Evolutionary conservation across 2,888 invertebrate genomes (phyloP).

Genomic region (Thereva unica): DNA sequence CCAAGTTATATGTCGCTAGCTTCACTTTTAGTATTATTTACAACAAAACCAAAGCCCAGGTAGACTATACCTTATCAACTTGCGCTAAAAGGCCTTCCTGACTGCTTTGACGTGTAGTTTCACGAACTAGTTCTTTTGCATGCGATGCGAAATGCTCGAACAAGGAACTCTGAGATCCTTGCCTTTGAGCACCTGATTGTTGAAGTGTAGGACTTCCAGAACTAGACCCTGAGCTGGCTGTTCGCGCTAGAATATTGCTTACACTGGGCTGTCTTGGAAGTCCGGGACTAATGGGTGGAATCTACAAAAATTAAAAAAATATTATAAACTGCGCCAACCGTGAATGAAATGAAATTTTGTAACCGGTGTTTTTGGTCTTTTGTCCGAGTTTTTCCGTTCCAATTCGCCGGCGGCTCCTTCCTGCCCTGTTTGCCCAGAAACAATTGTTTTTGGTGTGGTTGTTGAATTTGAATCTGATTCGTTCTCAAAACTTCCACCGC

Average conservation of each 20-base stretch:
- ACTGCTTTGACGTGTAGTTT: constrained; percentile 85
- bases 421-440: constrained; percentile 63
- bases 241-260: constrained; percentile 65
- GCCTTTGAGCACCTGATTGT: constrained; percentile 63
- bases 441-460: constrained; percentile 72
- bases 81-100: constrained; percentile 87
- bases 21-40: no score
- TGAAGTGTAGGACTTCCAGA: constrained; percentile 56
- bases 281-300: constrained; percentile 62
- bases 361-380: constrained; percentile 51
- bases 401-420: constrained; percentile 44
- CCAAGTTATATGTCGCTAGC: no score
- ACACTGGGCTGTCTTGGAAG: constrained; percentile 61
- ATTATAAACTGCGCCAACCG: no score
- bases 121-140: constrained; percentile 85
- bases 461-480: constrained; percentile 80
- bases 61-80: constrained; percentile 77
- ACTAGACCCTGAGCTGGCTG: constrained; percentile 67
- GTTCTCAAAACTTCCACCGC: constrained; percentile 66
- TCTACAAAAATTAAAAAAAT: constrained; percentile 50
- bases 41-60: no score
- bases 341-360: constrained; percentile 34
- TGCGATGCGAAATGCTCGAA: constrained; percentile 87
- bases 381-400: constrained; percentile 45
- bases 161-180: constrained; percentile 81